Percentiles rank a stretch among this genome's conserved stretches.
phyloP scores from a whole-genome alignment of 1,140 invertebrate genomes.

The Mya arenaria region DNA sequence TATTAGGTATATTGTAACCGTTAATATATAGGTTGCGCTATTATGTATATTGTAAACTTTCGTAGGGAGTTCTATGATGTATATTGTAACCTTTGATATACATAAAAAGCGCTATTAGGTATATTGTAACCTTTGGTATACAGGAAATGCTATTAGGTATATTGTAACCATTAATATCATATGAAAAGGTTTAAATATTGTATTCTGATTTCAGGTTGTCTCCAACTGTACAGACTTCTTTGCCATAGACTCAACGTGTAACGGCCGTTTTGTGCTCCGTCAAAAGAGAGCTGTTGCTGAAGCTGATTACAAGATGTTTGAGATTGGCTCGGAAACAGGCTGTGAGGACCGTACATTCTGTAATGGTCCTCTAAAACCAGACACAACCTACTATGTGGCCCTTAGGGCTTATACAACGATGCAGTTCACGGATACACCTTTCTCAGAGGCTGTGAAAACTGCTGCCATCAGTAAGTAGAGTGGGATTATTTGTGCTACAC shows the following conservation, averaged over 20 bases:
- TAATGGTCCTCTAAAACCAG: conserved; percentile 93
- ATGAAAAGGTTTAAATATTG: too few relatives aligned
- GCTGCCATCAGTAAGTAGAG: conserved; percentile 83
- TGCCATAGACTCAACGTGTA: conserved; percentile 58
- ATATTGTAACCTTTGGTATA: too few relatives aligned
- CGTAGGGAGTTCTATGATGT: too few relatives aligned
- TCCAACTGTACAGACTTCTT: conserved; percentile 73
- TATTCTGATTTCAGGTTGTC: conserved; percentile 54
- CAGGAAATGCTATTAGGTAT: too few relatives aligned
- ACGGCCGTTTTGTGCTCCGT: conserved; percentile 16
- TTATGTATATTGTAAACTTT: too few relatives aligned
- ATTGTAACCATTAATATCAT: too few relatives aligned
- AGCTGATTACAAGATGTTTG: conserved; percentile 61
- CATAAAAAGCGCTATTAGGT: too few relatives aligned
- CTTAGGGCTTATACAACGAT: conserved; percentile 95
- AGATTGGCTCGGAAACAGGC: conserved; percentile 64
- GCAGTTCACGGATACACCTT: conserved; percentile 95
- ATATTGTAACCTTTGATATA: too few relatives aligned
- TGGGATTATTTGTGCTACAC: too few relatives aligned
- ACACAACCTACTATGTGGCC: conserved; percentile 94
- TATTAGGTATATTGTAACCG: too few relatives aligned
- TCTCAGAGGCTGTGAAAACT: conserved; percentile 92
- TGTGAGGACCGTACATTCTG: conserved; percentile 63
- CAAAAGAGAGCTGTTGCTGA: conserved; percentile 44
- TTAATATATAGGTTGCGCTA: too few relatives aligned